Conservation (phyloP, 2,888 invertebrate species). For the Spilarctia lutea region DNA sequence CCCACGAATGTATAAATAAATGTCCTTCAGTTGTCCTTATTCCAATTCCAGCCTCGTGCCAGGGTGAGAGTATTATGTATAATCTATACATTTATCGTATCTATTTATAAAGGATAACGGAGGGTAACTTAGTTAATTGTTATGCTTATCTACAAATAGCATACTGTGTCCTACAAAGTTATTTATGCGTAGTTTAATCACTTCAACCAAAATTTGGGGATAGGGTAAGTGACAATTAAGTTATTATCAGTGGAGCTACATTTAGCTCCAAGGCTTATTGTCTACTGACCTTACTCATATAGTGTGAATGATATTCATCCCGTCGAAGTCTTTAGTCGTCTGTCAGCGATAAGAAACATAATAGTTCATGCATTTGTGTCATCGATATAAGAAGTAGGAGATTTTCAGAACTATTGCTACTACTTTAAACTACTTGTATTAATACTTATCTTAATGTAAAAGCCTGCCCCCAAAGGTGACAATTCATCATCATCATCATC, state of each 20-base stretch:
- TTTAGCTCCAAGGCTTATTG: neutral
- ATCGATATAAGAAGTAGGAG: too few relatives aligned
- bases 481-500: too few relatives aligned
- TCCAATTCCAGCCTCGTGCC: neutral
- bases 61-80: neutral
- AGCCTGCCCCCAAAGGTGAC: too few relatives aligned
- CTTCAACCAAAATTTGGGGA: neutral
- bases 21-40: neutral
- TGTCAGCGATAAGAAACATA: too few relatives aligned
- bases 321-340: neutral
- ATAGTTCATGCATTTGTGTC: neutral
- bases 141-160: neutral
- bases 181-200: neutral
- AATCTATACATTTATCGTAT: neutral
- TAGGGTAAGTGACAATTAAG: neutral
- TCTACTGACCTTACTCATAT: neutral
- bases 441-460: too few relatives aligned
- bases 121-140: neutral
- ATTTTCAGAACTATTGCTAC: too few relatives aligned
- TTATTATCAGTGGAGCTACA: neutral
- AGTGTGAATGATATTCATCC: neutral
- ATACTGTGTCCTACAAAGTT: neutral
- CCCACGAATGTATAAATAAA: neutral
- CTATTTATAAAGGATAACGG: neutral
- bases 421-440: too few relatives aligned